Conservation (phyloP, 2,113 vertebrate species). For the Ellobius talpinus region DNA sequence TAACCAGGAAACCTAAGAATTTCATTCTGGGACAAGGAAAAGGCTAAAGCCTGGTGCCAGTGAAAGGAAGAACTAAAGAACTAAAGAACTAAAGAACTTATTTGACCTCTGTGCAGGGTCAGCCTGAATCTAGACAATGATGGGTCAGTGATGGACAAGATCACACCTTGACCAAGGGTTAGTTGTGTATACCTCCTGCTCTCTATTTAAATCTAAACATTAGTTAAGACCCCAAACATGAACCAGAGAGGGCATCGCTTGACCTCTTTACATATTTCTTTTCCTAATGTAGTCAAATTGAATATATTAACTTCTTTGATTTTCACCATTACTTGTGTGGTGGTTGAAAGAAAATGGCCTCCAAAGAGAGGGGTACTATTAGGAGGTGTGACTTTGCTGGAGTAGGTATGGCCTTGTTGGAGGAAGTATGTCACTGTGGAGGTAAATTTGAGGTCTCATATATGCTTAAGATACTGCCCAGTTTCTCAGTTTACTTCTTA, state of each 20-base stretch:
- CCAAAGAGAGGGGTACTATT: neutral
- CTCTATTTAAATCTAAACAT: neutral
- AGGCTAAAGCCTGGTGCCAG: neutral
- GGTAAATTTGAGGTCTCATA: neutral
- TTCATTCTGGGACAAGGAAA: neutral
- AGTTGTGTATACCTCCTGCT: neutral
- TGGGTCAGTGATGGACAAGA: neutral
- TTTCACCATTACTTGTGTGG: neutral
- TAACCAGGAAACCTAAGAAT: neutral
- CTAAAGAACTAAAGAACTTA: too few relatives aligned
- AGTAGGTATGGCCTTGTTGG: neutral
- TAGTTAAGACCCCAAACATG: neutral
- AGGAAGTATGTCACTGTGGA: neutral
- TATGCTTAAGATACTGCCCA: neutral
- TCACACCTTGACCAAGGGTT: neutral
- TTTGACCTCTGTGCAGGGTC: neutral
- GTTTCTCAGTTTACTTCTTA: neutral
- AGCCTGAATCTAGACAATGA: neutral
- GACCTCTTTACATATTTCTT: neutral
- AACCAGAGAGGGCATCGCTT: neutral
- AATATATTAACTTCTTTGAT: neutral
- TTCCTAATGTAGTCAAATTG: neutral
- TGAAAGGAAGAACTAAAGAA: neutral
- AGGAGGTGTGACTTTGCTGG: neutral
- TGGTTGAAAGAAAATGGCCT: neutral